phyloP scores from a whole-genome alignment of 2,113 vertebrate species.

The Carassius gibelio region DNA sequence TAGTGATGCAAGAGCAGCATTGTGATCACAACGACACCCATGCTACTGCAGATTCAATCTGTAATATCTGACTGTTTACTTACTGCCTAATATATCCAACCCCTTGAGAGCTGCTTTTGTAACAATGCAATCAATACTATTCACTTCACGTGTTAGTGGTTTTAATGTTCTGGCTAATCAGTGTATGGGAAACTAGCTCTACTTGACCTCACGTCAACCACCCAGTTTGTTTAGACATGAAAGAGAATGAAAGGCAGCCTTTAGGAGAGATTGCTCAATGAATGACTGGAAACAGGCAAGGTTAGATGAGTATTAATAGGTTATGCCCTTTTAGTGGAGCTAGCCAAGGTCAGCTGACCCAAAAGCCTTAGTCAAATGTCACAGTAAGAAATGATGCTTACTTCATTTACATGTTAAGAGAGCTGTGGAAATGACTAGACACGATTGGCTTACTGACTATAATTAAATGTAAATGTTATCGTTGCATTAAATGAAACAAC shows the following conservation, averaged over 20 bases:
- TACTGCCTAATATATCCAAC: neutral
- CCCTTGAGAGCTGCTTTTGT: neutral
- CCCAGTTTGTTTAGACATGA: neutral
- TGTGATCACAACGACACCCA: neutral
- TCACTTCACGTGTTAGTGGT: neutral
- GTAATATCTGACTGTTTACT: neutral
- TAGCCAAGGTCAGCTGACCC: slow-evolving; percentile 43
- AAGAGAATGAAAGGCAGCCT: neutral
- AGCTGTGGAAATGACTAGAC: neutral
- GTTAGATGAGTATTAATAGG: neutral
- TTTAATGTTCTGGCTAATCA: neutral
- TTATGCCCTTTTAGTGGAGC: neutral
- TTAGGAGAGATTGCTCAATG: neutral
- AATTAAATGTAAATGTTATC: too few relatives aligned
- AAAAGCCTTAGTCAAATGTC: slow-evolving; percentile 48
- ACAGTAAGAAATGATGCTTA: slow-evolving; percentile 41
- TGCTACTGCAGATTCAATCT: neutral
- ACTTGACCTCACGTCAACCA: neutral
- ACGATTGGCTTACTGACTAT: neutral
- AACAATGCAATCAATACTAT: neutral
- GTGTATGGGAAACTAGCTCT: neutral
- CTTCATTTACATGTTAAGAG: neutral
- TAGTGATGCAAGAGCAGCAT: neutral
- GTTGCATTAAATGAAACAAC: too few relatives aligned
- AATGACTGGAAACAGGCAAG: neutral